A percentile compares a stretch with the other conserved stretches of the same genome.
phyloP scores from a whole-genome alignment of 2,113 vertebrate genomes.

The Dasyornis broadbenti region DNA sequence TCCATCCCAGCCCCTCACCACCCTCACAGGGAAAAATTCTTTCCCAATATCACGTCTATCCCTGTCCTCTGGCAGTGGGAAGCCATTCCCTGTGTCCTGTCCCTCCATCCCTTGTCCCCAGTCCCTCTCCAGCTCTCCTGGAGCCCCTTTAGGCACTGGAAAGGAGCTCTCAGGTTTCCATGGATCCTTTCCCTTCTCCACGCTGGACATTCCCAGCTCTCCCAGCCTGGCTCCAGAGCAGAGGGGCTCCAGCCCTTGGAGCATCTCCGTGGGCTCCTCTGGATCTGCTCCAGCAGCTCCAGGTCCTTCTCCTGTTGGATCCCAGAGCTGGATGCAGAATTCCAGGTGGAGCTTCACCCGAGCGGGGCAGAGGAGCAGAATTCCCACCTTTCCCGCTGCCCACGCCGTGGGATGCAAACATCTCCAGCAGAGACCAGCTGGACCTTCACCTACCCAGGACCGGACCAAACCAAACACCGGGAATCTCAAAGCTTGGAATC shows the following conservation, averaged over 20 bases:
- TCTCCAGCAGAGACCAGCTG: neutral
- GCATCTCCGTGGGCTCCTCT: neutral
- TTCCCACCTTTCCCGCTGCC: neutral
- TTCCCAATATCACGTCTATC: accelerated
- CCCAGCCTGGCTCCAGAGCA: neutral
- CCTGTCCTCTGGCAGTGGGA: neutral
- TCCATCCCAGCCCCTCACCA: too few species aligned
- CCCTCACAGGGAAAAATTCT: neutral
- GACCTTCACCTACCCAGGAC: neutral
- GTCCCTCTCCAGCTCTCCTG: neutral
- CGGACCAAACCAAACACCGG: neutral
- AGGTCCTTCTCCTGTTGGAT: accelerated
- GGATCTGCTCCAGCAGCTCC: neutral
- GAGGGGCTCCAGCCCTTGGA: neutral
- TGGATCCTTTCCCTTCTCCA: neutral
- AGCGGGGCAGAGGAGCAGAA: accelerated
- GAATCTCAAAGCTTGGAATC: neutral
- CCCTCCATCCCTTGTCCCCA: neutral
- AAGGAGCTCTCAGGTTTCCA: accelerated
- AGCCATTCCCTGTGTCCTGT: neutral
- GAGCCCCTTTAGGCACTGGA: neutral
- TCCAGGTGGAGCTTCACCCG: neutral
- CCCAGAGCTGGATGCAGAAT: neutral
- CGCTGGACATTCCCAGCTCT: neutral
- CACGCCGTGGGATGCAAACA: accelerated